These are phyloP conservation scores for Microtus montanus DNA, from an alignment of 2,113 vertebrate species.

Conservation along the genomic window DNA sequence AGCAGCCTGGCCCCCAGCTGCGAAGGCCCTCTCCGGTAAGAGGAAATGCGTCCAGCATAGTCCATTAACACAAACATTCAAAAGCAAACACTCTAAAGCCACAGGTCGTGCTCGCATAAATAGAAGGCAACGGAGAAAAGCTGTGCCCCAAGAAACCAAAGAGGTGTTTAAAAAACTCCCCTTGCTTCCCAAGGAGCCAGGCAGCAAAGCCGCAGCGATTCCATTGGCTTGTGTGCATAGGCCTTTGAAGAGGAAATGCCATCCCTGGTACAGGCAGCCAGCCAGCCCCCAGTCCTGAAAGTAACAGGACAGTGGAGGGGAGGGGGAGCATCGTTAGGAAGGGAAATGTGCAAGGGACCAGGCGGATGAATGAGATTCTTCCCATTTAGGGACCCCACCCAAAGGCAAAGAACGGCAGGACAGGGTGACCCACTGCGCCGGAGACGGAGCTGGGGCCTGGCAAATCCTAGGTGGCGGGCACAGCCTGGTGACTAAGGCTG, in stretches of 20 bases:
- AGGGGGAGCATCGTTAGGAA: constrained; percentile 8
- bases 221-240: constrained; percentile 70
- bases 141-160: constrained; percentile 73
- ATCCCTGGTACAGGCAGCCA: constrained; percentile 73
- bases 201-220: constrained; percentile 74
- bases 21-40: constrained; percentile 60
- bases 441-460: neutral
- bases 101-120: constrained; percentile 74
- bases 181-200: constrained; percentile 71
- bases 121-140: constrained; percentile 74
- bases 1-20: constrained; percentile 70
- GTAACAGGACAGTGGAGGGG: constrained; percentile 40
- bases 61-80: constrained; percentile 80
- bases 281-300: constrained; percentile 68
- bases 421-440: constrained; percentile 54
- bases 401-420: constrained; percentile 15
- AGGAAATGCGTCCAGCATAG: constrained; percentile 76
- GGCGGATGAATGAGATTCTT: constrained; percentile 44
- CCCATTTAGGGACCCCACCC: neutral
- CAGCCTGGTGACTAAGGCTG: constrained; percentile 77
- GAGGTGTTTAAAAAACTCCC: constrained; percentile 60
- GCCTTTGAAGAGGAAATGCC: constrained; percentile 82
- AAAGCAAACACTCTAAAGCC: constrained; percentile 80
- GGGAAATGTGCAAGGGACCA: neutral
- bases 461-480: constrained; percentile 32